phyloP scores from a whole-genome alignment of 2,113 vertebrate genomes.

The Odocoileus virginianus region DNA sequence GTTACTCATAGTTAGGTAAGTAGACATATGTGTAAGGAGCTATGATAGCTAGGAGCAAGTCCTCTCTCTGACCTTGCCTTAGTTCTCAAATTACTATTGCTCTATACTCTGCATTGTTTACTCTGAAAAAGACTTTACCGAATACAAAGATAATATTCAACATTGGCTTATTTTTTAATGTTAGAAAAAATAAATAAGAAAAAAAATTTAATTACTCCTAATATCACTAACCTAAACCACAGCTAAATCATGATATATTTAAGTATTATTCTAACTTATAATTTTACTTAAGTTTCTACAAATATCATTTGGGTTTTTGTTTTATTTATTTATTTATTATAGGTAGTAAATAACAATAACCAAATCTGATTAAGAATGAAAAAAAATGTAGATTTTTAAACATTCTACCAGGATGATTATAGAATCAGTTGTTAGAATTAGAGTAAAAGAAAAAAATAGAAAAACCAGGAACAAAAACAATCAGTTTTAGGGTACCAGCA shows the following conservation, averaged over 20 bases:
- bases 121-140: background rate
- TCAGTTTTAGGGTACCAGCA: background rate
- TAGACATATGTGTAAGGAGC: background rate
- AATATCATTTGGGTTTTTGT: background rate
- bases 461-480: background rate
- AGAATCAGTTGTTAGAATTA: background rate
- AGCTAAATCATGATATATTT: background rate
- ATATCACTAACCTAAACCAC: background rate
- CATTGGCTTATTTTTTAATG: background rate
- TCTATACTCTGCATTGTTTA: background rate
- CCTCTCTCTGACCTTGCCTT: background rate
- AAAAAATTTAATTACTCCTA: background rate
- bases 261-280: background rate
- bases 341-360: background rate
- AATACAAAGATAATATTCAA: background rate
- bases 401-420: background rate
- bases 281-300: background rate
- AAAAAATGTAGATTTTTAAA: background rate
- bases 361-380: background rate
- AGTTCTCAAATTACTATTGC: background rate
- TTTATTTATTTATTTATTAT: background rate
- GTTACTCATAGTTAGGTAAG: background rate
- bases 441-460: background rate
- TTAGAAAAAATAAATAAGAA: background rate
- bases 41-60: background rate